A percentile compares a stretch with the other conserved stretches of the same genome.
Evolutionary conservation across 2,888 invertebrate species (phyloP).

Genomic region (Eubasilissa splendida): DNA sequence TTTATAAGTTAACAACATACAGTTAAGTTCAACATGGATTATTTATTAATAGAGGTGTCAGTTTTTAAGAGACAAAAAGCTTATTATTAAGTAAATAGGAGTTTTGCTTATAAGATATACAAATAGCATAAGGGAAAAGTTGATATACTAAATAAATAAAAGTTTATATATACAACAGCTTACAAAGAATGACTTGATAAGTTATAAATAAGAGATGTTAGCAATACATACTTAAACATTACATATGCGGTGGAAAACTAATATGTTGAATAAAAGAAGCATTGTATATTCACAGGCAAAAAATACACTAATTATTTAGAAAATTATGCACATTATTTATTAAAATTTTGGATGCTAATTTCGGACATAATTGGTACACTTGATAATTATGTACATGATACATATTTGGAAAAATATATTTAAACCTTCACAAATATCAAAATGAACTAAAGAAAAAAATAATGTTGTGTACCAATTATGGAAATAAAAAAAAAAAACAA

Average conservation of each 20-base stretch:
- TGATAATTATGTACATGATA: too few relatives aligned
- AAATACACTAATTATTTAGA: too few relatives aligned
- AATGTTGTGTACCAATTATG: background rate
- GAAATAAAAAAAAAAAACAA: background rate
- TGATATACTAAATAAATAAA: constrained; percentile 5
- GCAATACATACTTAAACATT: constrained; percentile 21
- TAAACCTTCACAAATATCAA: background rate
- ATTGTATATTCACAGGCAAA: too few relatives aligned
- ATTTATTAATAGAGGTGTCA: too few relatives aligned
- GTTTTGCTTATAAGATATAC: background rate
- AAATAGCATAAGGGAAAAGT: background rate
- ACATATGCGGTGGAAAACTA: constrained; percentile 22
- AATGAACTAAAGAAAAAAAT: background rate
- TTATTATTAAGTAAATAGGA: background rate
- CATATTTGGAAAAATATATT: background rate
- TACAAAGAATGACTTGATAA: constrained; percentile 17
- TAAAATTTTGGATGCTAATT: too few relatives aligned
- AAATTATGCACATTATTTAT: too few relatives aligned
- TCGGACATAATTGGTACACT: too few relatives aligned
- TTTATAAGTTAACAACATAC: too few relatives aligned
- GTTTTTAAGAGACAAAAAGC: constrained; percentile 12
- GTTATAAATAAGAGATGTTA: constrained; percentile 2
- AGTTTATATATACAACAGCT: constrained; percentile 10
- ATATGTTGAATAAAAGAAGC: too few relatives aligned
- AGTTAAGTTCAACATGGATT: too few relatives aligned